Evolutionary conservation across 2,797 vertebrate genomes (phyloP), one percentile per base, ranked within the genome.

Genomic region (Eleutherodactylus coqui): DNA sequence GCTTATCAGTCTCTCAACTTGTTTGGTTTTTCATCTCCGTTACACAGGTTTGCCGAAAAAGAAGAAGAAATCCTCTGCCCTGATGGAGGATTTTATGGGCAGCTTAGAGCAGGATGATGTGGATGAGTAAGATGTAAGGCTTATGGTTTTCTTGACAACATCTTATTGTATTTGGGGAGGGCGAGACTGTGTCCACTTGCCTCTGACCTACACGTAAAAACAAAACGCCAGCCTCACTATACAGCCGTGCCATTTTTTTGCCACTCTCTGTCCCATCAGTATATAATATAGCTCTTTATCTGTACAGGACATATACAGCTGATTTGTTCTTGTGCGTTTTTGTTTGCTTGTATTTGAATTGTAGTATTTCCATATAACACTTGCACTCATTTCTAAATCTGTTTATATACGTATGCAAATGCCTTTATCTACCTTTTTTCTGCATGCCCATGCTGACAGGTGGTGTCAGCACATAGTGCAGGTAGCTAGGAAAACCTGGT

Each of bases 21-120:
- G 21, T 24, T 79, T 67, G n/a, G 8, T 67, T 91, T 73, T 87
- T 79, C 79, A 47, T 90, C 64, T 2, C 76, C 6, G 87, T 49
- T 89, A 51, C 55, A 55, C 92, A 99, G 98, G 94, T 82, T 87
- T 92, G 62, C 90, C 91, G 0, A 96, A 96, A 91, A 97, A 97
- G 92, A 98, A 95, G 75, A 89, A 77, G 73, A 95, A 95, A 85
- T 95, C 88, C 83, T 90, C 96, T 0, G 94, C 94, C 16, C 79
- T 96, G 85, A 86, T 98, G 93, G 96, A 95, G 79, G 96, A 94
- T 89, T 96, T 99, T 91, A 64, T 97, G 92, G 96, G 96, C 90
- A 94, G 94, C 24, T 95, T 99, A 93, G 96, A 97, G 89, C 93
- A 94, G 32, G 94, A 92, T 0, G 93, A 89, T 0, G 86, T 6